phyloP scores from a whole-genome alignment of 37 sponge, comb jelly and placozoan genomes.

The Oopsacas minuta region DNA sequence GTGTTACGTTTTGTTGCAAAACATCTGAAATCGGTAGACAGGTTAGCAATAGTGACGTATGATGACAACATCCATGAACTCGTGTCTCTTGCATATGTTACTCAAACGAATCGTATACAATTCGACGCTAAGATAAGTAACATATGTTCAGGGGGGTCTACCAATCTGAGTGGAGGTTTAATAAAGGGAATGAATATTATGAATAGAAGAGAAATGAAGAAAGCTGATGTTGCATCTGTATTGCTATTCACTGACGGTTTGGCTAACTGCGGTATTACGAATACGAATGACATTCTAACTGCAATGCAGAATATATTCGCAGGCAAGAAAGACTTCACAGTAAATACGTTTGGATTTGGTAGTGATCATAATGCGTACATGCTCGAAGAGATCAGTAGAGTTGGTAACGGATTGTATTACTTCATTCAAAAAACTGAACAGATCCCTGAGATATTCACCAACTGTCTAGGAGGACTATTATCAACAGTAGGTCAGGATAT shows the following conservation, averaged over 20 bases:
- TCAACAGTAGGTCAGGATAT: constrained; percentile 25
- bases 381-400: constrained; percentile 17
- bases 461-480: constrained; percentile 23
- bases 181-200: not conserved
- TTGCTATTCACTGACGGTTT: constrained; percentile 24
- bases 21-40: constrained; percentile 10
- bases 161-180: constrained; percentile 27
- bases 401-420: constrained; percentile 21
- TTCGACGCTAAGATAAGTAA: not conserved
- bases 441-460: constrained; percentile 19
- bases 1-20: constrained; percentile 16
- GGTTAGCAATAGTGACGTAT: constrained; percentile 19
- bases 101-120: not conserved
- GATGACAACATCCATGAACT: not conserved
- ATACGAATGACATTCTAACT: not conserved
- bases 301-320: not conserved
- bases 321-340: not conserved
- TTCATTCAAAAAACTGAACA: constrained; percentile 20
- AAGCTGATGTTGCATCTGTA: constrained; percentile 18
- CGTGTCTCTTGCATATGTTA: not conserved
- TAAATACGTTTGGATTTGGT: constrained; percentile 24
- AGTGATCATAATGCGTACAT: not conserved
- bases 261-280: constrained; percentile 21
- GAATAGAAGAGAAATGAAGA: not conserved
- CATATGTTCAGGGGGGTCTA: not conserved